Percentiles rank a stretch among this genome's conserved stretches.
phyloP scores from a whole-genome alignment of 2,888 invertebrate species.

The Brassicogethes aeneus region DNA sequence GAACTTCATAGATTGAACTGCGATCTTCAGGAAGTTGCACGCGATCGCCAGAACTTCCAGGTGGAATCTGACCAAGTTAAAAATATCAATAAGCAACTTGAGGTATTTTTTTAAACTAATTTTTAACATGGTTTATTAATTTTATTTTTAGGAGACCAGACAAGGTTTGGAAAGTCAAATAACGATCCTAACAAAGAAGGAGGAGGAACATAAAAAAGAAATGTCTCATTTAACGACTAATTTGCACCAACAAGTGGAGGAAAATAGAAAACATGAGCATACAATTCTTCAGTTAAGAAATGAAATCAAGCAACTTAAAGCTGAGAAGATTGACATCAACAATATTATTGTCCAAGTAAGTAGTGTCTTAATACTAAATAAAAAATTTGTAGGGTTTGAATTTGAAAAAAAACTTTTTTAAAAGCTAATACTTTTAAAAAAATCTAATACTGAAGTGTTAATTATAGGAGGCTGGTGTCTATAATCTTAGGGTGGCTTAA shows the following conservation, averaged over 20 bases:
- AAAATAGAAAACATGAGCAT: slow-evolving; percentile 34
- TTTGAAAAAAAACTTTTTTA: too few species aligned
- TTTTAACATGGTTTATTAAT: too few species aligned
- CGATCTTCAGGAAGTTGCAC: slow-evolving; percentile 25
- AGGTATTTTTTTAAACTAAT: too few species aligned
- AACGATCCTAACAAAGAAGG: slow-evolving; percentile 25
- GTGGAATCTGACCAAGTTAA: neutral
- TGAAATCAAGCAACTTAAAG: slow-evolving; percentile 45
- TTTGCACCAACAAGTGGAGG: slow-evolving; percentile 38
- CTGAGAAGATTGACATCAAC: slow-evolving; percentile 46
- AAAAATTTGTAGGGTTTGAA: too few species aligned
- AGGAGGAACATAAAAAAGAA: slow-evolving; percentile 48
- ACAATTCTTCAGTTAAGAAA: slow-evolving; percentile 43
- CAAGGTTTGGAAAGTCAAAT: slow-evolving; percentile 17
- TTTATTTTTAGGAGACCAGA: slow-evolving; percentile 18
- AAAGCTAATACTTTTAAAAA: too few species aligned
- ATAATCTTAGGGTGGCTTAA: too few species aligned
- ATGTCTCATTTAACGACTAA: slow-evolving; percentile 34
- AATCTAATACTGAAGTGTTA: too few species aligned
- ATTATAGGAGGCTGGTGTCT: too few species aligned
- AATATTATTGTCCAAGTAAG: slow-evolving; percentile 42
- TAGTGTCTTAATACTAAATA: neutral
- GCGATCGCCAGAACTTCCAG: neutral
- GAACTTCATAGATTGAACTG: slow-evolving; percentile 42
- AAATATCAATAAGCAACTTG: slow-evolving; percentile 2